Conservation (phyloP, 1,140 invertebrate genomes). For the Zelostemma sp. region DNA sequence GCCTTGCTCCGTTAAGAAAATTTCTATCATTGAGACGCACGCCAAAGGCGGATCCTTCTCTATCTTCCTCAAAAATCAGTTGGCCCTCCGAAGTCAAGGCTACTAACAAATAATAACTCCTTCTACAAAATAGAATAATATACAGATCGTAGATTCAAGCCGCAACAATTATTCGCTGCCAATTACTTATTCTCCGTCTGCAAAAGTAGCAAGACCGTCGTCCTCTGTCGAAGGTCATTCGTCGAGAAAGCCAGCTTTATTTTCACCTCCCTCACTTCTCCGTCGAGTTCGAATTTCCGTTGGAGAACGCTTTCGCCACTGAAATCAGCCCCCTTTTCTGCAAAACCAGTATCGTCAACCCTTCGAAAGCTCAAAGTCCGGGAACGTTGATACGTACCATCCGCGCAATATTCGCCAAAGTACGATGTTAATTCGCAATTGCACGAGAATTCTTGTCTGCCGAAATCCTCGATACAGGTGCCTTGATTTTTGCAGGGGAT, state of each 20-base stretch:
- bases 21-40: conserved; percentile 80
- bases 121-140: conserved; percentile 69
- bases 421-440: conserved; percentile 91
- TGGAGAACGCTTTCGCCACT: conserved; percentile 86
- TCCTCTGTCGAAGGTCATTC: conserved; percentile 79
- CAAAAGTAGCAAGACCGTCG: conserved; percentile 81
- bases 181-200: conserved; percentile 87
- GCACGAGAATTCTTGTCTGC: conserved; percentile 85
- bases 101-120: conserved; percentile 86
- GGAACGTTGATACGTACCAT: conserved; percentile 72
- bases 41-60: conserved; percentile 80
- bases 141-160: neutral
- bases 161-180: no score
- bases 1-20: conserved; percentile 85
- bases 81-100: conserved; percentile 85
- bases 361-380: no score
- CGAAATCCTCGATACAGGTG: conserved; percentile 90
- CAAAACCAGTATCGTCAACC: no score
- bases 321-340: conserved; percentile 90
- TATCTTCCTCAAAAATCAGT: conserved; percentile 86
- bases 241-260: conserved; percentile 87
- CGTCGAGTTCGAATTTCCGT: conserved; percentile 80
- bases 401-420: conserved; percentile 80
- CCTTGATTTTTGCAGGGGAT: conserved; percentile 90
- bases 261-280: conserved; percentile 80